Evolutionary conservation across 2,113 vertebrate genomes (phyloP).

Genomic region (Caranx melampygus): DNA sequence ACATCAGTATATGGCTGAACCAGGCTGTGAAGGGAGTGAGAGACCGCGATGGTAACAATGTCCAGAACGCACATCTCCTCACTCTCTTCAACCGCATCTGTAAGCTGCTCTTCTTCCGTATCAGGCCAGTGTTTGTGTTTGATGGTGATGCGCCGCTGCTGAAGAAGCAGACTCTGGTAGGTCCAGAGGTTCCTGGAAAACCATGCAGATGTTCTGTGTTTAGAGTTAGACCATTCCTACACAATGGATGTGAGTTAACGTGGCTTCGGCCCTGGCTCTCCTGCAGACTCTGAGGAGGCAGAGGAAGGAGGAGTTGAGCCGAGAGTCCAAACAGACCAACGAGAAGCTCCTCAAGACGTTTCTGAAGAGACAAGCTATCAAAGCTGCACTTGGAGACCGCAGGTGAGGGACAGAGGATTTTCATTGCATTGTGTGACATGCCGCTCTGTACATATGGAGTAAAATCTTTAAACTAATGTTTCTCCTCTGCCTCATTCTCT

Average conservation of each 20-base stretch:
- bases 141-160: conserved; percentile 95
- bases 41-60: conserved; percentile 87
- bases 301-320: conserved; percentile 87
- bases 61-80: conserved; percentile 95
- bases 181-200: conserved; percentile 17
- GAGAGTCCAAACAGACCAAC: conserved; percentile 89
- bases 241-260: not conserved
- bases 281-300: conserved; percentile 91
- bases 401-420: conserved; percentile 79
- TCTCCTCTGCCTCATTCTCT: not conserved
- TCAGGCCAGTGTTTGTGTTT: conserved; percentile 95
- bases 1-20: conserved; percentile 99
- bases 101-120: conserved; percentile 96
- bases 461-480: not conserved
- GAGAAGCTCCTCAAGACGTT: conserved; percentile 95
- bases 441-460: too few species aligned
- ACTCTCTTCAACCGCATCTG: conserved; percentile 95
- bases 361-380: conserved; percentile 94
- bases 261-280: not conserved
- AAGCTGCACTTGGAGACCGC: conserved; percentile 86
- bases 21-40: conserved; percentile 96
- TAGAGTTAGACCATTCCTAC: not conserved
- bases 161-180: conserved; percentile 96
- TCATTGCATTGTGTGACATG: too few species aligned
- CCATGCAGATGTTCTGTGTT: not conserved